These are phyloP conservation scores for Bhutanitis thaidina DNA, from an alignment of 2,888 invertebrate genomes.

Conservation along the genomic window DNA sequence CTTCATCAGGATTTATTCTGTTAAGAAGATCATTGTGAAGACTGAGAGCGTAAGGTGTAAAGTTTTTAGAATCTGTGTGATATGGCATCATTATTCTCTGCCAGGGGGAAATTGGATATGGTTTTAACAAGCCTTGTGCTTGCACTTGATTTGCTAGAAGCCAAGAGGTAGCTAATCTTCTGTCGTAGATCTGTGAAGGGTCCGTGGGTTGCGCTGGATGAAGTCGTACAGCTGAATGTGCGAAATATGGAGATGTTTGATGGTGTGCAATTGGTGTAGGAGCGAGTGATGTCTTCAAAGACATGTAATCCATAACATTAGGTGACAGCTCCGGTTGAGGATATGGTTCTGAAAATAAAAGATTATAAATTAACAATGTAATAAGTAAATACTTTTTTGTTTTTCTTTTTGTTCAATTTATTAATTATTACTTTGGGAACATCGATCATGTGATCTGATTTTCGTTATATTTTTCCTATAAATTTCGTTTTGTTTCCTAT, in stretches of 20 bases:
- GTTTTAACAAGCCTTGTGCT: constrained; percentile 69
- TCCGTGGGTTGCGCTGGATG: constrained; percentile 58
- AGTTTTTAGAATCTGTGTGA: constrained; percentile 57
- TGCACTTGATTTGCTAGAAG: constrained; percentile 76
- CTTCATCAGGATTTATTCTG: constrained; percentile 61
- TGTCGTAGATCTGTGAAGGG: constrained; percentile 58
- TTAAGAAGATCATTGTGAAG: constrained; percentile 59
- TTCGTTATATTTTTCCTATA: too few relatives aligned
- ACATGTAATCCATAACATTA: constrained; percentile 70
- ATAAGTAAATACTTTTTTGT: too few relatives aligned
- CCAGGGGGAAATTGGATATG: constrained; percentile 78
- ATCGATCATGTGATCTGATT: too few relatives aligned
- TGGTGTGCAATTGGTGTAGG: constrained; percentile 46
- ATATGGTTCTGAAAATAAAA: constrained; percentile 61
- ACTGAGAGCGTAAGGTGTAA: constrained; percentile 59
- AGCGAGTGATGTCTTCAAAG: constrained; percentile 54
- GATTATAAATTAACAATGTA: neutral
- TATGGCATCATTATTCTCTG: constrained; percentile 81
- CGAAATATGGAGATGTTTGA: constrained; percentile 61
- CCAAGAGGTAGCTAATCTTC: constrained; percentile 77
- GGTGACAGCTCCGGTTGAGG: constrained; percentile 57
- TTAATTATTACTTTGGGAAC: too few relatives aligned
- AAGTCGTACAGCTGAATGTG: constrained; percentile 61
- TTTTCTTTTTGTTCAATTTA: too few relatives aligned
- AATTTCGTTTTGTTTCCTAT: too few relatives aligned